Evolutionary conservation across 2,797 vertebrate genomes (phyloP), one percentile per base, ranked within the genome.

Genomic region (Lagocephalus sceleratus): DNA sequence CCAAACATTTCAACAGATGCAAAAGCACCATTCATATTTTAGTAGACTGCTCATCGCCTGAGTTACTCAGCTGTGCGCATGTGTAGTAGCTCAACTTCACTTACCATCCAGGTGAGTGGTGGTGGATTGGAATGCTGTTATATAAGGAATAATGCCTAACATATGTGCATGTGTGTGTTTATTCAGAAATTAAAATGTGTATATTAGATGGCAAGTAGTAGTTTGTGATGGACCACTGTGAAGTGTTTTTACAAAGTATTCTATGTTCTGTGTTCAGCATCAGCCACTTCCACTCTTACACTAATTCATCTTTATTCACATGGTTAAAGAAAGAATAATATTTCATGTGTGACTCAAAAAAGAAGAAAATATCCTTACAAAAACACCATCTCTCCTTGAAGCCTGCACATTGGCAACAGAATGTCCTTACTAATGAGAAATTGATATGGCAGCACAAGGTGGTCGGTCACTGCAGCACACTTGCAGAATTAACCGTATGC

Each of bases 401-500:
- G 35, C 49, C 35, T 26, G 20, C 39, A 19, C 43, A 39, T 62
- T 59, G 64, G 67, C n/a, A 61, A 57, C 65, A 53, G 60, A 67
- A 73, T 61, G 25, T 84, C 78, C 83, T 83, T 76, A 81, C 71
- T 57, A 48, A 54, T 63, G 63, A 62, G 64, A 85, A 86, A 68
- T 46, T 73, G 82, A 84, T 82, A 77, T 43, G 55, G 26, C 57
- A 32, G 38, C 32, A 32, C 51, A 56, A 45, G 38, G 44, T 38
- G 25, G 48, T 35, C 52, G 63, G 50, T 61, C 73, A 61, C 43
- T 52, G 65, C 35, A 60, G 60, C 68, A 56, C 56, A 48, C 67
- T 57, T 76, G 77, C 75, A 80, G 76, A 73, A 79, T 71, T 49
- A 71, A 71, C 74, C 55, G 49, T 77, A 68, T 83, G 63, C 38